Base-by-base conservation (phyloP, 2,113 vertebrate species). In the Amia ocellicauda region DNA sequence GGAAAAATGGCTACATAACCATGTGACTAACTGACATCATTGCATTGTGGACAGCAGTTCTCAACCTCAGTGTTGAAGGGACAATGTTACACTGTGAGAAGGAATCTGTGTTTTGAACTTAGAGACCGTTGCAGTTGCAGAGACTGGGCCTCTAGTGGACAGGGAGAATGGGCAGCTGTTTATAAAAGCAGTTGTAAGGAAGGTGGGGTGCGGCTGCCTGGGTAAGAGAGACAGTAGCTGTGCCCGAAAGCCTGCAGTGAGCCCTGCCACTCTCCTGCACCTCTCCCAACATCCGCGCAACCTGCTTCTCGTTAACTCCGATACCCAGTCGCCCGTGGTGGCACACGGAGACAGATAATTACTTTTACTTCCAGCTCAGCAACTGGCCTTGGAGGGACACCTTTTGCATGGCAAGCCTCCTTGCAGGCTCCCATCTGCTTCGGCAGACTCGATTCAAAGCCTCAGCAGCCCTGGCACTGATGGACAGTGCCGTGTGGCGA, bases 361-460 rank as follows among this genome's bases (percentile, higher is more conserved):
- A 54, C 51, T 54, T 23, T 54, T 54, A 54, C 51, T 54, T 54
- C 51, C 51, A 54, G 22, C 24, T 54, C 51, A 54, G 51, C 51
- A 10, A 24, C 24, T 54, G 22, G 51, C 24, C 51, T 54, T 24
- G 0, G 22, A 54, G 51, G 51, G 14, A 54, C 10, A 11, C 13
- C 31, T 11, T 54, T 54, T 47, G 13, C 45, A 5, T 47, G 45
- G 45, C 45, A 13, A 53, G 11, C 51, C 20, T 16, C 24, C 22
- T 23, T 22, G 11, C 10, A 24, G 51, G 24, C 20, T 27, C 51
- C 51, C 51, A 53, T 24, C 51, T 53, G 51, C 51, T 53, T 13
- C 11, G n/a, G 51, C n/a, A 13, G 51, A 53, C 20, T 9, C 10
- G 20, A 16, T 24, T 53, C 51, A 53, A 53, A 53, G 51, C 22